Percentiles rank a stretch among this genome's conserved stretches.
These are phyloP conservation scores for Pristionchus arcanus DNA, from an alignment of 2,888 invertebrate species.

Conservation along the genomic window DNA sequence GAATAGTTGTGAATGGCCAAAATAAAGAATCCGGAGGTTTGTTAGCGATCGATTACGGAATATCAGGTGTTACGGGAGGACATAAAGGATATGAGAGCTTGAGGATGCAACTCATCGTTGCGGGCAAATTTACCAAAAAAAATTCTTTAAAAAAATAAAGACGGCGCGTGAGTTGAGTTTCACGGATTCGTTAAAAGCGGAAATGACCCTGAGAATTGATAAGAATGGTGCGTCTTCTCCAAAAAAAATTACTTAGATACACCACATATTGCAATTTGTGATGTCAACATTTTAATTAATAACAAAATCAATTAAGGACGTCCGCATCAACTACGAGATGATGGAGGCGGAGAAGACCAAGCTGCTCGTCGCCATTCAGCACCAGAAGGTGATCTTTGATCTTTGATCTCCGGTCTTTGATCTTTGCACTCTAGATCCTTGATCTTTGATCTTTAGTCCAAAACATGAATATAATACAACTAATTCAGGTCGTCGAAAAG, in stretches of 20 bases:
- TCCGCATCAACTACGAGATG: conserved; percentile 89
- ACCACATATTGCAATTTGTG: too few species aligned
- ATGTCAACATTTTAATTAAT: not conserved
- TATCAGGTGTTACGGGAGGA: not conserved
- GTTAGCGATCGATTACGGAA: not conserved
- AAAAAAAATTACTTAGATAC: too few species aligned
- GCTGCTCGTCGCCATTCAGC: conserved; percentile 89
- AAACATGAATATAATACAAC: too few species aligned
- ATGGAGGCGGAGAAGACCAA: conserved; percentile 93
- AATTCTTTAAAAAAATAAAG: not conserved
- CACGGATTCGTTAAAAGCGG: not conserved
- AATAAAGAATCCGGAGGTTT: not conserved
- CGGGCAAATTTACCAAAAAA: not conserved
- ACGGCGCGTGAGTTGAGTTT: not conserved
- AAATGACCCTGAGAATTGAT: too few species aligned
- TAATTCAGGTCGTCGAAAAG: conserved; percentile 87
- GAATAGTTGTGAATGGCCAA: not conserved
- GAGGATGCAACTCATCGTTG: not conserved
- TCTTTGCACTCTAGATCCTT: not conserved
- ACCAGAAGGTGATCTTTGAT: conserved; percentile 84
- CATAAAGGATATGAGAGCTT: too few species aligned
- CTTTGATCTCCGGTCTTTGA: not conserved
- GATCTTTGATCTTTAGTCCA: not conserved
- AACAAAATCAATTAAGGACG: conserved; percentile 81
- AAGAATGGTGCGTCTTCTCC: too few species aligned